Evolutionary conservation across 1,140 invertebrate genomes (phyloP).

Genomic region (Anthonomus grandis): DNA sequence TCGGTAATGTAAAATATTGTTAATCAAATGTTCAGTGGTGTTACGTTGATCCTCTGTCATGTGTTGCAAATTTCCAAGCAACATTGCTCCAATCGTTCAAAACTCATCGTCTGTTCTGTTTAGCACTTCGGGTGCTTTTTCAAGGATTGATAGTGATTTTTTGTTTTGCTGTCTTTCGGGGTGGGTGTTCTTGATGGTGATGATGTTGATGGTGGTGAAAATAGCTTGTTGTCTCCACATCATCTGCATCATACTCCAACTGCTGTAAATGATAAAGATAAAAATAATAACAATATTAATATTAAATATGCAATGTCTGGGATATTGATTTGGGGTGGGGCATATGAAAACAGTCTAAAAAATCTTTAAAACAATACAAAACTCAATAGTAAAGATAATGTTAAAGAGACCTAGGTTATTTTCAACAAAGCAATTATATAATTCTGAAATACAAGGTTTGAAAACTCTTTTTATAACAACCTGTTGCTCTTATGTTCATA

Average conservation of each 20-base stretch:
- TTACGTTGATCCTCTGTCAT: neutral
- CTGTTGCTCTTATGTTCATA: no score
- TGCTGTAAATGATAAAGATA: neutral
- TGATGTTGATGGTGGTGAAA: neutral
- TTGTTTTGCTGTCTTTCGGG: neutral
- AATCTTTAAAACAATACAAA: no score
- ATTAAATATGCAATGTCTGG: no score
- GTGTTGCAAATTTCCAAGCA: neutral
- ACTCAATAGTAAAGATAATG: no score
- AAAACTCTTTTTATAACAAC: no score
- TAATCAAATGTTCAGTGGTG: neutral
- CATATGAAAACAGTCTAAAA: no score
- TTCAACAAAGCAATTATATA: no score
- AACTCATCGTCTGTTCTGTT: neutral
- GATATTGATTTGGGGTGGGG: no score
- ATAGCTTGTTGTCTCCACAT: neutral
- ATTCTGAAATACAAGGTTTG: no score
- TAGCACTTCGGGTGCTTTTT: neutral
- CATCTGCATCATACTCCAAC: neutral
- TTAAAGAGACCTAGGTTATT: no score
- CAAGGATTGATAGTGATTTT: neutral
- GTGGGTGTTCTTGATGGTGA: neutral
- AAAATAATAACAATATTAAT: neutral
- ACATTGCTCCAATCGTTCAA: neutral
- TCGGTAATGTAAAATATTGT: neutral